Evolutionary conservation across 2,113 vertebrate species (phyloP).

Genomic region (Fregetta grallaria): DNA sequence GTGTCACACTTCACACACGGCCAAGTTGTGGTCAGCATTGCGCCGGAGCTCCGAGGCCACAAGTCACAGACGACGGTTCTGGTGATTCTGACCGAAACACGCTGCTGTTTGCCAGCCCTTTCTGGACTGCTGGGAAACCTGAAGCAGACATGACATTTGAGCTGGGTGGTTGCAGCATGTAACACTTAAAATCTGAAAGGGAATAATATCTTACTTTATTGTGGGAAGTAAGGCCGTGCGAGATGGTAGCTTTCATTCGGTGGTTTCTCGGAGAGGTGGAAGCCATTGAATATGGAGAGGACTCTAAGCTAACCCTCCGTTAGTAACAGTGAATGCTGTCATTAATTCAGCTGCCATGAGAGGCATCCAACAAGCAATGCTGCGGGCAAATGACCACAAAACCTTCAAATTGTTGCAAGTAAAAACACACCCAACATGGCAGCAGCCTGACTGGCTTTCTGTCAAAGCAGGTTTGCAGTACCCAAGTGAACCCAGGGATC

Average conservation of each 20-base stretch:
- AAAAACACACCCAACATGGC: not conserved
- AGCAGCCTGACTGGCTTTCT: not conserved
- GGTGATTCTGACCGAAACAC: not conserved
- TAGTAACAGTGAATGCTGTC: not conserved
- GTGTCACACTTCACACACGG: not conserved
- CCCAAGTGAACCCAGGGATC: not conserved
- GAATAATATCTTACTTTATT: not conserved
- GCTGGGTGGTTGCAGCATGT: not conserved
- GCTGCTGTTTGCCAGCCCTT: not conserved
- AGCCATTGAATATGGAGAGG: not conserved
- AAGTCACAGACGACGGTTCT: not conserved
- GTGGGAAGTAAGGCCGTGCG: rapidly evolving
- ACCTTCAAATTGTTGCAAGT: not conserved
- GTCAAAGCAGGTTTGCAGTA: not conserved
- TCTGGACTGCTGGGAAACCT: not conserved
- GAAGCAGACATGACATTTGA: not conserved
- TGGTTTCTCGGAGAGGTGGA: not conserved
- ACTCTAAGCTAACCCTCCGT: not conserved
- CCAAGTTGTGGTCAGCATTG: not conserved
- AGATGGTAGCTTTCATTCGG: not conserved
- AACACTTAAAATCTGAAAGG: not conserved
- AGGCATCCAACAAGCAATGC: not conserved
- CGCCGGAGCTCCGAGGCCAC: rapidly evolving
- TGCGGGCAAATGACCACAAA: not conserved
- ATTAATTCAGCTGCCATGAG: not conserved